Evolutionary conservation across 2,113 vertebrate genomes (phyloP).

Genomic region (Pogona vitticeps): DNA sequence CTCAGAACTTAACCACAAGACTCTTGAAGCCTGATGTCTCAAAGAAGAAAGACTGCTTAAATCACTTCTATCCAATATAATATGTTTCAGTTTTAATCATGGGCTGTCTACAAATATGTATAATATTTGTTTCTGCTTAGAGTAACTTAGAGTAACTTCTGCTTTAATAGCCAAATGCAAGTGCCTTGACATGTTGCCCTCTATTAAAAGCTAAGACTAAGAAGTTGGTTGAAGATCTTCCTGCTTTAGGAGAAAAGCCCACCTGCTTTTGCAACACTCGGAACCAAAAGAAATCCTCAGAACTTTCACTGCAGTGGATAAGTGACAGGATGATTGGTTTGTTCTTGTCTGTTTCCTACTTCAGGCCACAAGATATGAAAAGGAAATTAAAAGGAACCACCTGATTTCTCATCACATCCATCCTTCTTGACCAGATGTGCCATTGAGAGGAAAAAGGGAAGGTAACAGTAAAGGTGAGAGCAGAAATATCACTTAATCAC

Average conservation of each 20-base stretch:
- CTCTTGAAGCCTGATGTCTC: no score
- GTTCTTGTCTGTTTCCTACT: constrained; percentile 9
- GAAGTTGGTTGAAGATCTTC: not conserved
- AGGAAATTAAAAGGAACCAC: not conserved
- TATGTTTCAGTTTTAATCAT: no score
- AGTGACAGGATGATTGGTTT: not conserved
- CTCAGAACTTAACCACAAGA: no score
- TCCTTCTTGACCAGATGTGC: not conserved
- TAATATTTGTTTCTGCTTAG: no score
- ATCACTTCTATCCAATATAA: no score
- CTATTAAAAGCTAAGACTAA: not conserved
- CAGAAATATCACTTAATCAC: constrained; percentile 13
- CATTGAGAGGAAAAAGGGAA: constrained; percentile 28
- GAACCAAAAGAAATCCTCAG: not conserved
- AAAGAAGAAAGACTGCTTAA: no score
- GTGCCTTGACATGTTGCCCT: not conserved
- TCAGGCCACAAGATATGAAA: constrained; percentile 29
- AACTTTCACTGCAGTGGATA: constrained; percentile 16
- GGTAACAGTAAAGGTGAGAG: not conserved
- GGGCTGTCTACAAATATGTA: no score
- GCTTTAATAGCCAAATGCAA: not conserved
- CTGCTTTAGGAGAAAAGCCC: not conserved
- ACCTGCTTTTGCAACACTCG: not conserved
- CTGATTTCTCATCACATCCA: rapidly evolving
- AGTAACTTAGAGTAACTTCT: not conserved